Conservation (phyloP, 2,797 vertebrate species). For the Catostomus latipinnis region DNA sequence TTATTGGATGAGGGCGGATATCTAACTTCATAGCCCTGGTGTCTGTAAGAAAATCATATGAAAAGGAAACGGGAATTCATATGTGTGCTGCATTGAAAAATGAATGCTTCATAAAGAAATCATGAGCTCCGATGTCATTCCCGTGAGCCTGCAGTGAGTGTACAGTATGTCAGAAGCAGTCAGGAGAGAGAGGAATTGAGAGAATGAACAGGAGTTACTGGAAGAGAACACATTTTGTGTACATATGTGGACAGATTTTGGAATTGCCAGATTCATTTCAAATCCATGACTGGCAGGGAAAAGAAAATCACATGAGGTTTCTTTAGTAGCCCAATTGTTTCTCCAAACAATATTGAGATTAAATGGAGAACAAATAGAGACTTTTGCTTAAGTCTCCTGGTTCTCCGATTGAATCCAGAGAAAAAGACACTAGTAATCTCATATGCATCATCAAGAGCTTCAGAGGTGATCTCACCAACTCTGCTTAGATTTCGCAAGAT, state of each 20-base stretch:
- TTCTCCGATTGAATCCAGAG: neutral
- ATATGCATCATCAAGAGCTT: neutral
- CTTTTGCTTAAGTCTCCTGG: neutral
- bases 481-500: too few species aligned
- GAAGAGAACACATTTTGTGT: slow-evolving; percentile 52
- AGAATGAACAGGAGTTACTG: slow-evolving; percentile 37
- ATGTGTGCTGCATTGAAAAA: slow-evolving; percentile 70
- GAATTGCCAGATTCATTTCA: neutral
- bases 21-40: slow-evolving; percentile 65
- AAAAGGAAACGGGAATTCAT: slow-evolving; percentile 71
- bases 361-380: neutral
- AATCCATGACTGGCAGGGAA: neutral
- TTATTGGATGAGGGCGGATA: slow-evolving; percentile 75
- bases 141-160: slow-evolving; percentile 50
- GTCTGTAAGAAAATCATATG: slow-evolving; percentile 62
- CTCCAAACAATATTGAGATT: neutral
- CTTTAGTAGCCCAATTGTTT: neutral
- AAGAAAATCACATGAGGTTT: neutral
- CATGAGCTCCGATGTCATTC: slow-evolving; percentile 66
- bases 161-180: too few species aligned
- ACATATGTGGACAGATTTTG: neutral
- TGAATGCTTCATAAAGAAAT: slow-evolving; percentile 74
- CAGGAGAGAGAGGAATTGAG: neutral
- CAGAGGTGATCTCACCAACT: neutral
- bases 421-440: neutral